Conservation (phyloP, 2,113 vertebrate genomes). For the Neopipo cinnamomea region DNA sequence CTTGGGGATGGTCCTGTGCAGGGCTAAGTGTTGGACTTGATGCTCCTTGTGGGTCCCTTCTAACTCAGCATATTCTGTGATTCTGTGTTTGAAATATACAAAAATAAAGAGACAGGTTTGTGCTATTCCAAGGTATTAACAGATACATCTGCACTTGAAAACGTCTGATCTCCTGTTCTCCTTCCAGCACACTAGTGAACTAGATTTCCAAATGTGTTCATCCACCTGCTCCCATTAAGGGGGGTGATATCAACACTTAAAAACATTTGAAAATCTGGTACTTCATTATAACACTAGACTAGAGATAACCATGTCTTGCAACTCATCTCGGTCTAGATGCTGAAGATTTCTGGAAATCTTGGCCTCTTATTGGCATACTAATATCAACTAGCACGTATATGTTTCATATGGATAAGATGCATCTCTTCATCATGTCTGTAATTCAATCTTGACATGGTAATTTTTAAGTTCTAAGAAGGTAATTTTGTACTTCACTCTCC, state of each 20-base stretch:
- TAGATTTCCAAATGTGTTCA: background rate
- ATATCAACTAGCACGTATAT: background rate
- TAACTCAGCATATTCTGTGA: background rate
- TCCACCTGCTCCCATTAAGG: background rate
- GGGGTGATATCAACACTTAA: background rate
- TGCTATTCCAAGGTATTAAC: background rate
- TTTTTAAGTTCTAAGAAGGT: conserved; percentile 11
- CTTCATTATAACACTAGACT: background rate
- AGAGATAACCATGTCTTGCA: background rate
- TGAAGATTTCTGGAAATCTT: background rate
- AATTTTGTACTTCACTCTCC: background rate
- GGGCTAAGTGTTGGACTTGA: background rate
- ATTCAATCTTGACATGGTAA: background rate
- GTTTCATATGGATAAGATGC: background rate
- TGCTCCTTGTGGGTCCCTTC: background rate
- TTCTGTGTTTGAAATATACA: background rate
- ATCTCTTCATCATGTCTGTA: background rate
- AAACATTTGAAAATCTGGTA: background rate
- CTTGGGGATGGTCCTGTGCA: background rate
- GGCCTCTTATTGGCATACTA: background rate
- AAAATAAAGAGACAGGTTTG: background rate
- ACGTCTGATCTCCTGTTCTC: background rate
- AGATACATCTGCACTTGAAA: background rate
- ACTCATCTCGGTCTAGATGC: background rate
- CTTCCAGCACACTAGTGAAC: background rate